phyloP scores from a whole-genome alignment of 2,113 vertebrate genomes.

The Lagopus leucura region DNA sequence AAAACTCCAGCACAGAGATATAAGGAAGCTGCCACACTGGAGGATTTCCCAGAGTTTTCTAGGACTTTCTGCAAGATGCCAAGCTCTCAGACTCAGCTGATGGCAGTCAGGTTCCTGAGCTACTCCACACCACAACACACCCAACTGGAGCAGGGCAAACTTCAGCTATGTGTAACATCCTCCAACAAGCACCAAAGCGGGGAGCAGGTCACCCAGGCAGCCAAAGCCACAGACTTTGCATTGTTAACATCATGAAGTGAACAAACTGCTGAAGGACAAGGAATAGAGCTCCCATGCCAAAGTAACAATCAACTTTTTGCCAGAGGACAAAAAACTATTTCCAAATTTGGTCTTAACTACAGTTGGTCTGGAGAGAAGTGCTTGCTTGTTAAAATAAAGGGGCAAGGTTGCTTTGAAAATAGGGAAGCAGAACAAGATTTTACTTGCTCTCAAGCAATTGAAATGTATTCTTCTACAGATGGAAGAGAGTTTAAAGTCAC shows the following conservation, averaged over 20 bases:
- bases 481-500: slow-evolving; percentile 8
- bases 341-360: rapidly evolving
- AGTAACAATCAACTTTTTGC: not conserved
- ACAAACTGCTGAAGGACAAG: not conserved
- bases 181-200: not conserved
- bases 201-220: not conserved
- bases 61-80: not conserved
- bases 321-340: not conserved
- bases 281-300: not conserved
- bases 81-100: not conserved
- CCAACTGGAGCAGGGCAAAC: not conserved
- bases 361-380: not conserved
- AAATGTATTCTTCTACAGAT: not conserved
- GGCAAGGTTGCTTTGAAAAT: not conserved
- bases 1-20: not conserved
- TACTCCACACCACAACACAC: not conserved
- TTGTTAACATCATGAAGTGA: not conserved
- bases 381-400: not conserved
- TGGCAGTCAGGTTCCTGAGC: not conserved
- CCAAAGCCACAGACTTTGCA: not conserved
- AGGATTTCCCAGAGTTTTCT: not conserved
- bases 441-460: not conserved
- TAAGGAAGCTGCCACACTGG: not conserved
- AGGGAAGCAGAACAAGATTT: not conserved
- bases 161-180: not conserved